Percentiles rank a stretch among this genome's conserved stretches.
Evolutionary conservation across 2,888 invertebrate species (phyloP).

Genomic region (Dryocosmus kuriphilus): DNA sequence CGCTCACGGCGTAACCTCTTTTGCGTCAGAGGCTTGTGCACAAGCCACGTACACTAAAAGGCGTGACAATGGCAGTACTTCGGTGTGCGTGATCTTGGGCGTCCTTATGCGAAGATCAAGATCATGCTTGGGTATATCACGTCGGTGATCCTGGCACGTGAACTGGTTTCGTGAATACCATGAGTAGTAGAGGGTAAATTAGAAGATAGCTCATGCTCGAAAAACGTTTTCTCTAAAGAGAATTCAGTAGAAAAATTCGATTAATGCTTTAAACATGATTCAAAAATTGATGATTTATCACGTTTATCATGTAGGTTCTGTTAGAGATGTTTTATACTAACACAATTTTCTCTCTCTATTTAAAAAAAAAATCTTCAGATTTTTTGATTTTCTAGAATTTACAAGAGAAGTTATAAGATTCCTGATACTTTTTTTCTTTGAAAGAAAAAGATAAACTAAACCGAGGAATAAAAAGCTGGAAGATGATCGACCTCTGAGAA

Average conservation of each 20-base stretch:
- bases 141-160: constrained; percentile 65
- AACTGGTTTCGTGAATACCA: constrained; percentile 69
- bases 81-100: constrained; percentile 38
- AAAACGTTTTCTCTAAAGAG: constrained; percentile 61
- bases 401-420: not conserved
- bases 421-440: constrained; percentile 16
- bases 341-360: not conserved
- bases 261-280: not conserved
- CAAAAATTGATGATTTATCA: no score
- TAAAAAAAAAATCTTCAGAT: not conserved
- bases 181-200: constrained; percentile 43
- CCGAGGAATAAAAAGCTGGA: not conserved
- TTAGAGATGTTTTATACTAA: no score
- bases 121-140: constrained; percentile 63
- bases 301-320: no score
- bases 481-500: constrained; percentile 27
- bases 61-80: constrained; percentile 27
- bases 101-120: constrained; percentile 66
- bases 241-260: constrained; percentile 21
- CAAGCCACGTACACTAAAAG: constrained; percentile 13
- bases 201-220: constrained; percentile 68
- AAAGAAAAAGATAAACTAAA: constrained; percentile 56
- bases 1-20: constrained; percentile 34
- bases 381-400: not conserved
- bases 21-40: constrained; percentile 1